Evolutionary conservation across 2,113 vertebrate species (phyloP), one percentile per base, ranked within the genome.

Genomic region (Monopterus albus): DNA sequence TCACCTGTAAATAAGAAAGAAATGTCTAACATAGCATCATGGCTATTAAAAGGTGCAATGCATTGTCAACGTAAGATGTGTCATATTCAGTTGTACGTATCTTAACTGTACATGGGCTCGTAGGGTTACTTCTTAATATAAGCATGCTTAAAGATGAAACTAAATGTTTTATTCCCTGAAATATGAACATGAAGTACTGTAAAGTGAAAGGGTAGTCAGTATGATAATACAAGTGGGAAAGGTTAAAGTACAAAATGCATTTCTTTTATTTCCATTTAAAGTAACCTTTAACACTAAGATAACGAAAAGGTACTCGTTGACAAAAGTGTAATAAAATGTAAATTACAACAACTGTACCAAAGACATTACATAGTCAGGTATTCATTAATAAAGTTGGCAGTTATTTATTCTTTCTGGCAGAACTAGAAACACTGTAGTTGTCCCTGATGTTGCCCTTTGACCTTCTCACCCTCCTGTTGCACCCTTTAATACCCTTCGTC

Each of bases 1-100:
- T 89, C 83, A 77, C 29, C 84, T 83, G 85, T 87, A 78, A 65
- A 62, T 42, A 13, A 18, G 17, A 49, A 20, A 36, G 43, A 69
- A 59, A 57, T 7, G 1, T 71, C 38, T 40, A 67, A 36, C 18
- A 57, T 81, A 89, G 86, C 72, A 67, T 75, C 45, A 25, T 50
- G 42, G 38, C 13, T 89, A 91, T 92, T 93, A 91, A 92, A 92
- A 61, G 93, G 91, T 93, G 93, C 92, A 93, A 91, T 83, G 71
- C 2, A 26, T 49, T 56, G 9, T 65, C 13, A 38, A 0, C 1
- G 7, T 21, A 36, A 6, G 21, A 18, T 18, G n/a, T 62, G n/a
- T 57, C 33, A 25, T 36, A 5, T 49, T 47, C 35, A 42, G 18
- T 18, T 21, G 20, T 47, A 5, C 2, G 12, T 26, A n/a, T 5